phyloP scores from a whole-genome alignment of 2,888 invertebrate species.

The Odontocolon sp. region DNA sequence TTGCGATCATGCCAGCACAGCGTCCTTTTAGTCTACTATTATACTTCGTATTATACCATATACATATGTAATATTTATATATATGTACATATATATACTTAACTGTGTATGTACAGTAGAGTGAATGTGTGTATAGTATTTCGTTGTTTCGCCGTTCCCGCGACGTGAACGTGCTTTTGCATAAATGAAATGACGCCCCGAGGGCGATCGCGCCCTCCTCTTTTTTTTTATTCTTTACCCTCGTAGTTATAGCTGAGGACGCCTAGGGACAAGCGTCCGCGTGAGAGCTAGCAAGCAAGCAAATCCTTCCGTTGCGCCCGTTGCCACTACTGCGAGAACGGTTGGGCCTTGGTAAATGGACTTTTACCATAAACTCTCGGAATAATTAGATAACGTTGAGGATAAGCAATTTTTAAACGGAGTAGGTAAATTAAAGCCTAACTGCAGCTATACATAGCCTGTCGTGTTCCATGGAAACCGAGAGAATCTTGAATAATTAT shows the following conservation, averaged over 20 bases:
- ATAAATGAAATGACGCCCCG: constrained; percentile 51
- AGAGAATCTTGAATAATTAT: not conserved
- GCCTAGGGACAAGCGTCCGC: constrained; percentile 9
- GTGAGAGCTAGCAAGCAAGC: constrained; percentile 23
- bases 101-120: constrained; percentile 21
- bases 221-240: constrained; percentile 25
- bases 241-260: constrained; percentile 35
- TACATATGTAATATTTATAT: not conserved
- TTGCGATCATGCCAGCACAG: constrained; percentile 8
- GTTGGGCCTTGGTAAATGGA: constrained; percentile 35
- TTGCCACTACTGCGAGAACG: constrained; percentile 12
- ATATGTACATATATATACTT: constrained; percentile 5
- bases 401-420: constrained; percentile 46
- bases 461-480: not conserved
- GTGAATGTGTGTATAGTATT: constrained; percentile 33
- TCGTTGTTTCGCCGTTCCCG: constrained; percentile 32
- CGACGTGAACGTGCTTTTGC: constrained; percentile 49
- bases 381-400: constrained; percentile 50
- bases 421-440: constrained; percentile 21
- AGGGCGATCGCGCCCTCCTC: constrained; percentile 31
- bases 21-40: constrained; percentile 10
- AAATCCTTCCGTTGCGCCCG: constrained; percentile 36
- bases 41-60: too few species aligned
- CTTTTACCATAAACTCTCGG: constrained; percentile 40
- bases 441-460: not conserved